Evolutionary conservation across 2,797 vertebrate species (phyloP).

Genomic region (Poecilia wingei): DNA sequence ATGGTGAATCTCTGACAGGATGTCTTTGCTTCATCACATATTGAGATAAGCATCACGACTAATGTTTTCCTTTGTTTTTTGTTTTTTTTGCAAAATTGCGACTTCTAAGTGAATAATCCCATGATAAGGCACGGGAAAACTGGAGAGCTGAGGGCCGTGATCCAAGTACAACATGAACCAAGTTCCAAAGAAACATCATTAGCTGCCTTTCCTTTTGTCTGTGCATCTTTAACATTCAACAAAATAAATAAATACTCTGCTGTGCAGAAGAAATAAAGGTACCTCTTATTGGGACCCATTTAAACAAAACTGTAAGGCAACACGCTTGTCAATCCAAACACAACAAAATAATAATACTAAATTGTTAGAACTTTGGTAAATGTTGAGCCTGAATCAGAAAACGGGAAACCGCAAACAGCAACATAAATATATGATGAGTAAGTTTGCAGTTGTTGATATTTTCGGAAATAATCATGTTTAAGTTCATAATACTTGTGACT

Average conservation of each 20-base stretch:
- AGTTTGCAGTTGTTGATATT: constrained; percentile 12
- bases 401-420: constrained; percentile 16
- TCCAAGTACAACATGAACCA: constrained; percentile 37
- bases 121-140: constrained; percentile 47
- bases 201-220: constrained; percentile 50
- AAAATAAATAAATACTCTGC: constrained; percentile 2
- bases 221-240: constrained; percentile 4
- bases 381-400: constrained; percentile 44
- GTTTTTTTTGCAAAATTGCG: background rate
- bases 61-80: too few relatives aligned
- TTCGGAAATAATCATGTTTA: constrained; percentile 14
- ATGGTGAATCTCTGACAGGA: constrained; percentile 1
- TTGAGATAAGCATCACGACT: background rate
- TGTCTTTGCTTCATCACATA: background rate
- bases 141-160: constrained; percentile 19
- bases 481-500: background rate
- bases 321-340: constrained; percentile 32
- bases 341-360: constrained; percentile 18
- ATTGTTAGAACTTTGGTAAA: constrained; percentile 25
- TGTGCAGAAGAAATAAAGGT: constrained; percentile 13
- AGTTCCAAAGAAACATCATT: constrained; percentile 24
- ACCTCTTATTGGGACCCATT: constrained; percentile 6
- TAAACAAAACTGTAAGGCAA: constrained; percentile 52
- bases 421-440: constrained; percentile 28
- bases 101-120: constrained; percentile 24